Conservation (phyloP, 2,888 invertebrate genomes). For the Neelides folsomi region DNA sequence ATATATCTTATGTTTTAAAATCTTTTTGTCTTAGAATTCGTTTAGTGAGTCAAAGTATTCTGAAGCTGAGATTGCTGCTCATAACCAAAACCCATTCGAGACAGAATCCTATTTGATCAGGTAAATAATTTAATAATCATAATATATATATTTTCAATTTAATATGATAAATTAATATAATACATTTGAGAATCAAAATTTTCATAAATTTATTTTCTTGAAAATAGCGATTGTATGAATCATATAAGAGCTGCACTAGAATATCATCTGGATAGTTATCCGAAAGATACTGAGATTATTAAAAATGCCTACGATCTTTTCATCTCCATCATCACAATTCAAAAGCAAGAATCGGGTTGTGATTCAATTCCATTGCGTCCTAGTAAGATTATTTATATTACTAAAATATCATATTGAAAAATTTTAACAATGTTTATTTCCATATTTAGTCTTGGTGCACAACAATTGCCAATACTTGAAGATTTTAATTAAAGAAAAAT, state of each 20-base stretch:
- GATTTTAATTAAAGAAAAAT: slow-evolving; percentile 42
- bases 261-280: slow-evolving; percentile 14
- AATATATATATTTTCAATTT: background rate
- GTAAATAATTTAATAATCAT: background rate
- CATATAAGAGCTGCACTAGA: slow-evolving; percentile 19
- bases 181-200: too few species aligned
- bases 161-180: background rate
- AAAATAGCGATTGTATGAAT: slow-evolving; percentile 16
- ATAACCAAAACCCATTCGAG: too few species aligned
- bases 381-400: slow-evolving; percentile 11
- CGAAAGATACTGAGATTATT: slow-evolving; percentile 15
- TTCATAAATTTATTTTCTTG: background rate
- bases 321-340: slow-evolving; percentile 24
- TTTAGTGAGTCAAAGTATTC: too few species aligned
- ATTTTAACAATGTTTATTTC: background rate
- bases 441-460: slow-evolving; percentile 58
- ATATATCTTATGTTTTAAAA: too few species aligned
- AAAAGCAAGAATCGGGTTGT: slow-evolving; percentile 26
- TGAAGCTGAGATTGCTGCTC: too few species aligned
- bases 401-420: background rate
- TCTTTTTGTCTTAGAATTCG: too few species aligned
- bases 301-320: slow-evolving; percentile 19
- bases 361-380: slow-evolving; percentile 22
- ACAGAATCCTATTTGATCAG: too few species aligned
- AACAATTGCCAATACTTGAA: slow-evolving; percentile 85